Conservation (phyloP, 2,888 invertebrate genomes). For the Rutpela maculata region DNA sequence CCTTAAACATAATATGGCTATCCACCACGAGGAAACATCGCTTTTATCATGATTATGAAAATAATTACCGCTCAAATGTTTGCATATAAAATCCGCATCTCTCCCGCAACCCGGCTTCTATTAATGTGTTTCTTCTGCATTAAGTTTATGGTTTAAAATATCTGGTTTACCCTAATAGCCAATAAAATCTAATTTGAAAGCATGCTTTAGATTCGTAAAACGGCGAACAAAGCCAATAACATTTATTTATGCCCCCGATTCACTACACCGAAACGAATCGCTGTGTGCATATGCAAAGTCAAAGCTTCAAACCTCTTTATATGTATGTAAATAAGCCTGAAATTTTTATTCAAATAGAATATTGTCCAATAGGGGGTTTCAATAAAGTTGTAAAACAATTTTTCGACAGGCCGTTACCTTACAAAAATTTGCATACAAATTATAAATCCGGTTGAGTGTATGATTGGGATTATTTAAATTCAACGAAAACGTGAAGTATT, state of each 20-base stretch:
- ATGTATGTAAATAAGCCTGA: conserved; percentile 21
- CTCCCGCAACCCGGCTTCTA: neutral
- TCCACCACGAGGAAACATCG: neutral
- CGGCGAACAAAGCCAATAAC: conserved; percentile 9
- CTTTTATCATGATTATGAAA: neutral
- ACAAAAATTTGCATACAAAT: conserved; percentile 27
- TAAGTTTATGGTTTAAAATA: neutral
- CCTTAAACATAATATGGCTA: too few relatives aligned
- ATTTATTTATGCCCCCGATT: conserved; percentile 13
- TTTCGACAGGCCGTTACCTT: conserved; percentile 5
- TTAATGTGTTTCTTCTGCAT: conserved; percentile 5
- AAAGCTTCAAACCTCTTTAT: conserved; percentile 5
- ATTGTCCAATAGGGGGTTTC: neutral
- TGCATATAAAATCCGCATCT: neutral
- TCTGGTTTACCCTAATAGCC: neutral
- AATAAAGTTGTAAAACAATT: conserved; percentile 36
- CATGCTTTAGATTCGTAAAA: conserved; percentile 1
- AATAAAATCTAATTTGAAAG: conserved; percentile 8
- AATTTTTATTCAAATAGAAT: conserved; percentile 11
- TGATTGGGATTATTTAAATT: conserved; percentile 25
- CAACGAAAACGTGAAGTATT: conserved; percentile 3
- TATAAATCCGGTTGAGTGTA: neutral
- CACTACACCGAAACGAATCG: neutral
- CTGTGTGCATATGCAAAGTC: conserved; percentile 8
- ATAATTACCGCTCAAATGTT: neutral